phyloP scores from a whole-genome alignment of 2,888 invertebrate genomes.

The Oscheius sp. region DNA sequence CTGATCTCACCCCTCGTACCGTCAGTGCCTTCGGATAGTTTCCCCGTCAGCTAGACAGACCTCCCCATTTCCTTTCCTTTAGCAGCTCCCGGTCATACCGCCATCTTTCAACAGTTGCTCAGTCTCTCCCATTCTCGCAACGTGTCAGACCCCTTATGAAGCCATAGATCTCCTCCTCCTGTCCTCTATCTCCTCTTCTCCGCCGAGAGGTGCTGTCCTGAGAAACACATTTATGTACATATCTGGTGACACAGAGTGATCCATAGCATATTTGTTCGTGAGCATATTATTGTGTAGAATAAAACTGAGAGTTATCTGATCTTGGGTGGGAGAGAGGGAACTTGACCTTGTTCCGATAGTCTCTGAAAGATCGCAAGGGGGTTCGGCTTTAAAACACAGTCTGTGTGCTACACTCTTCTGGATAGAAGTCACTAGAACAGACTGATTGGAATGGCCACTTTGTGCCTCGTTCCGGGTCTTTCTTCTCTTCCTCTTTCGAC shows the following conservation, averaged over 20 bases:
- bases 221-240: conserved; percentile 27
- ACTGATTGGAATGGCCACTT: no score
- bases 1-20: conserved; percentile 4
- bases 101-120: conserved; percentile 34
- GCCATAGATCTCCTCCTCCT: conserved; percentile 15
- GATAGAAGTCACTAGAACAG: no score
- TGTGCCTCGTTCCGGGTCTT: no score
- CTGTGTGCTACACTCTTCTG: neutral
- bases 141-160: no score
- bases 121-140: neutral
- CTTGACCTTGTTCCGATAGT: neutral
- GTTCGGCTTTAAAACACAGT: neutral
- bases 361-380: neutral
- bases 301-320: neutral
- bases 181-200: neutral
- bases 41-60: neutral
- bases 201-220: conserved; percentile 9
- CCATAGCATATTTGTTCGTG: neutral
- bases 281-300: neutral
- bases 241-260: conserved; percentile 15
- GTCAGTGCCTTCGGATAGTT: conserved; percentile 24
- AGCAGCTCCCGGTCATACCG: conserved; percentile 24
- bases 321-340: neutral
- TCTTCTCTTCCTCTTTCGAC: no score
- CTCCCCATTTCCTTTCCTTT: conserved; percentile 11